Evolutionary conservation across 2,888 invertebrate species (phyloP), one percentile per base, ranked within the genome.

Genomic region (Terebella lapidaria): DNA sequence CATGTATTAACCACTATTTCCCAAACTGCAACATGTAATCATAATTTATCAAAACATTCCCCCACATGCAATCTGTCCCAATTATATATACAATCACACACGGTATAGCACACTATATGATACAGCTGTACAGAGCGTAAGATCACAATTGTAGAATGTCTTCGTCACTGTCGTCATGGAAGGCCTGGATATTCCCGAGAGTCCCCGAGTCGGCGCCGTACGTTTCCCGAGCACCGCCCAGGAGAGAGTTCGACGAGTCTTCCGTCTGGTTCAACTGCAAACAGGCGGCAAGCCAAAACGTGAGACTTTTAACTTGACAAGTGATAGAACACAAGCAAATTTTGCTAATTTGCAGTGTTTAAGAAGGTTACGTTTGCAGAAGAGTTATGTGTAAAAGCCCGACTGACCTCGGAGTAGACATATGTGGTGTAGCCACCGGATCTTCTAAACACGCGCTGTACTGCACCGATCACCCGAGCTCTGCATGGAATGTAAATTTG

Each of bases 81-180:
- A n/a, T n/a, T n/a, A n/a, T n/a, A n/a, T n/a, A n/a, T n/a, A n/a
- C n/a, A n/a, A n/a, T n/a, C n/a, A n/a, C n/a, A n/a, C n/a, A n/a
- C n/a, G n/a, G n/a, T n/a, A n/a, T n/a, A n/a, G n/a, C n/a, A n/a
- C n/a, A n/a, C n/a, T n/a, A n/a, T n/a, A n/a, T n/a, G n/a, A n/a
- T n/a, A n/a, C n/a, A n/a, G n/a, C n/a, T n/a, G n/a, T n/a, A n/a
- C n/a, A n/a, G n/a, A n/a, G n/a, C n/a, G n/a, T n/a, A n/a, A n/a
- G 42, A 49, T 49, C 49, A 49, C 49, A 49, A 49, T 22, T 49
- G 49, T 22, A 49, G 49, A 5, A 49, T 49, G 24, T 49, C 49
- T 22, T 49, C 49, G 24, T 49, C 49, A 22, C 49, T 49, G 49
- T 49, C 49, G 24, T 49, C 49, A 49, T 49, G 15, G 49, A 20